Base-by-base conservation (phyloP, 2,888 invertebrate species). In the Spisula subtruncata region DNA sequence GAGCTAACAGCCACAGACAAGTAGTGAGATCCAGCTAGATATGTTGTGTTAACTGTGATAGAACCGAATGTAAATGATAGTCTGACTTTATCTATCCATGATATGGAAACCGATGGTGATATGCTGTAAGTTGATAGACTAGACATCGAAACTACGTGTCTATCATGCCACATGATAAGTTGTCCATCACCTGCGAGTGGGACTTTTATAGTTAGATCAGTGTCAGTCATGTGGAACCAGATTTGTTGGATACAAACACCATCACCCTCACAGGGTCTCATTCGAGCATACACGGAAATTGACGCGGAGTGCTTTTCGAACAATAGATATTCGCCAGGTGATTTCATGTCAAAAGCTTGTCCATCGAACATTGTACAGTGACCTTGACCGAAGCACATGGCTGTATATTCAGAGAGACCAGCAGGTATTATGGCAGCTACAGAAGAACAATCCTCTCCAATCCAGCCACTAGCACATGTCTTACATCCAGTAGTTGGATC, bases 391-490 rank as follows among this genome's bases (percentile, higher is more conserved):
- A 90, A 94, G 12, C 93, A 86, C 10, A 79, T 83, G 35, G 85
- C 86, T 8, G 84, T 56, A 25, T 85, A 82, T 20, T 48, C 71
- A n/a, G 85, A 60, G 29, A 81, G 66, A 46, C 60, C 48, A 6
- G 32, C 41, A 6, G 89, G 81, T 12, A 86, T 54, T 41, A 83
- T 60, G 1, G 91, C 87, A 41, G 87, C 79, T 10, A 92, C 93
- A 25, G 92, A 90, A 2, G 92, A 90, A 86, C 95, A 95, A 82
- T 95, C 94, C 5, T 79, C 60, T 35, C 95, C 95, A 82, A 89
- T 84, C 95, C 95, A 95, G 0, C 94, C 94, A 48, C 71, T 48
- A 25, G 90, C 79, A 89, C 95, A 95, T 16, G 60, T 60, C 10
- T 81, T 75, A 91, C 95, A 95, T 48, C 90, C 87, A 29, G 84